Base-by-base conservation (phyloP, 64 coral and sea anemone genomes). In the Stylophora pistillata region DNA sequence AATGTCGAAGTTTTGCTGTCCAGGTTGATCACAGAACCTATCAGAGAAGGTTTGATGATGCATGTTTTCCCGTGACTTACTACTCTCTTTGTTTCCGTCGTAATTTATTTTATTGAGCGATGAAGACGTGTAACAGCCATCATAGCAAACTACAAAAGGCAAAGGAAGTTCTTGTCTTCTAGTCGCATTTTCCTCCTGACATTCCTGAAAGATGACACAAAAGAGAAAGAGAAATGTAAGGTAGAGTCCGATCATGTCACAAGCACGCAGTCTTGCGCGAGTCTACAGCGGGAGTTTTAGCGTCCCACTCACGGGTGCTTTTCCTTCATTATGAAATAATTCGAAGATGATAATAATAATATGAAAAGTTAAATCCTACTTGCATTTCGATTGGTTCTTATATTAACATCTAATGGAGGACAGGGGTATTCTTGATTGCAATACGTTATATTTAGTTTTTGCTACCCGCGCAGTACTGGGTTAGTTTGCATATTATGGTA, bases 131-230 rank as follows among this genome's bases (percentile, higher is more conserved):
- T 33, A 71, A 20, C 31, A 37, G 2, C 73, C 86, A 30, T 94
- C 92, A 23, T 94, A 94, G 18, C 56, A 47, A 3, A 94, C 92
- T 69, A 94, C 82, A 59, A 85, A 89, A 7, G 87, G 92, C 30
- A 89, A 85, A 55, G 68, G 73, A 12, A 71, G 20, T 32, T 63
- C 53, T 5, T 15, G 28, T 26, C 14, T 77, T 14, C 15, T 55
- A 10, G 71, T 28, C 27, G 31, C 55, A 17, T 32, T 81, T 21
- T 72, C 73, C 30, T 94, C 78, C 18, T 3, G 17, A 53, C 92
- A 94, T 89, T 94, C 87, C 92, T 94, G 17, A 63, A 86, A 28
- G 25, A n/a, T 66, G 9, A 17, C 17, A 53, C 55, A 66, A 54
- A 89, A 81, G 17, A 21, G 26, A 56, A 57, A 53, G 34, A 15